phyloP scores from a whole-genome alignment of 2,888 invertebrate species.

The Carterocephalus palaemon region DNA sequence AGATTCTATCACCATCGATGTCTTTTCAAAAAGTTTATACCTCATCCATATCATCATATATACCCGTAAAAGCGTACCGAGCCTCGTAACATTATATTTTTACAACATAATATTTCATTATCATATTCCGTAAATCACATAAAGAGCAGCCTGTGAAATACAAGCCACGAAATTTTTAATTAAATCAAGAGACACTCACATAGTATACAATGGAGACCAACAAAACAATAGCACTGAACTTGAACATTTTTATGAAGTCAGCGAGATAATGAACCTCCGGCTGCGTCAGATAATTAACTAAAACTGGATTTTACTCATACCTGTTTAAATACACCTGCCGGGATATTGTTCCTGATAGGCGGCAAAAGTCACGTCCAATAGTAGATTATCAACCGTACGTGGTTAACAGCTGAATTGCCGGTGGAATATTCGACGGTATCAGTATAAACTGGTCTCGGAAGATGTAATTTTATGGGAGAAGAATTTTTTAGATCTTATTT shows the following conservation, averaged over 20 bases:
- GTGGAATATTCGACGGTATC: too few species aligned
- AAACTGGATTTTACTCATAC: slow-evolving; percentile 24
- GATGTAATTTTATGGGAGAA: too few species aligned
- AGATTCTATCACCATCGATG: too few species aligned
- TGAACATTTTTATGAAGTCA: slow-evolving; percentile 17
- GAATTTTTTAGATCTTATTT: too few species aligned
- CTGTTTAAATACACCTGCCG: slow-evolving; percentile 32
- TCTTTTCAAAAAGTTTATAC: too few species aligned
- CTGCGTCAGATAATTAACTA: slow-evolving; percentile 19
- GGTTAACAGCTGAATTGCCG: slow-evolving; percentile 5
- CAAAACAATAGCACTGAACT: slow-evolving; percentile 13
- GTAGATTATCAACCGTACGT: slow-evolving; percentile 39
- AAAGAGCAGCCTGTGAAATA: background rate
- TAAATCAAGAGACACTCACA: slow-evolving; percentile 14
- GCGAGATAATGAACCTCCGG: slow-evolving; percentile 5
- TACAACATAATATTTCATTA: background rate
- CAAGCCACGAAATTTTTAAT: slow-evolving; percentile 5
- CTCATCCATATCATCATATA: too few species aligned
- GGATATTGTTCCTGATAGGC: slow-evolving; percentile 32
- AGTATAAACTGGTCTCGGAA: too few species aligned
- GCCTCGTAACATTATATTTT: background rate
- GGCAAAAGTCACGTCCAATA: slow-evolving; percentile 48
- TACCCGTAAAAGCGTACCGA: too few species aligned
- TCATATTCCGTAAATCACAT: background rate
- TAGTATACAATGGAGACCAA: slow-evolving; percentile 18